phyloP scores from a whole-genome alignment of 2,797 vertebrate genomes.

The Synaphobranchus kaupii region DNA sequence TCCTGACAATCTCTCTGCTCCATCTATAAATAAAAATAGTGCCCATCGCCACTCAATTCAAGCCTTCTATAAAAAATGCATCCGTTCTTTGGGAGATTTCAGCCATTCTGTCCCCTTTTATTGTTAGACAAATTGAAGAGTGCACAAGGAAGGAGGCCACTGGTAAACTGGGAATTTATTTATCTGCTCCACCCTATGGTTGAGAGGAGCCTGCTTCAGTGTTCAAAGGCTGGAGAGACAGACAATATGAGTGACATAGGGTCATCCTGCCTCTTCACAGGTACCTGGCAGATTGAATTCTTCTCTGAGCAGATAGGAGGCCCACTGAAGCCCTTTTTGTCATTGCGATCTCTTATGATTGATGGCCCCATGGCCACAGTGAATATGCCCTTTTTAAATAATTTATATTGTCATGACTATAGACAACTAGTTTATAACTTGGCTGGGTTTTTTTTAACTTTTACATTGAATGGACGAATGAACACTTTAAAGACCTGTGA shows the following conservation, averaged over 20 bases:
- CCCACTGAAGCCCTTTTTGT: slow-evolving; percentile 92
- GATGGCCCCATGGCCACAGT: slow-evolving; percentile 97
- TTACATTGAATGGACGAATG: slow-evolving; percentile 94
- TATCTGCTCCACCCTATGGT: slow-evolving; percentile 88
- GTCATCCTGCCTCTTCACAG: slow-evolving; percentile 89
- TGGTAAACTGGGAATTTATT: slow-evolving; percentile 91
- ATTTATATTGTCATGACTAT: slow-evolving; percentile 97
- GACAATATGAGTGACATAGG: slow-evolving; percentile 97
- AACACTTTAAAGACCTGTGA: slow-evolving; percentile 95
- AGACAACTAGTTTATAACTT: slow-evolving; percentile 96
- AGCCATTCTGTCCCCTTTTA: slow-evolving; percentile 82
- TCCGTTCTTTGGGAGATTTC: slow-evolving; percentile 85
- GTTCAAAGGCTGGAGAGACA: slow-evolving; percentile 97
- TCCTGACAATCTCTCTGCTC: slow-evolving; percentile 71
- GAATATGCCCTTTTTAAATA: slow-evolving; percentile 87
- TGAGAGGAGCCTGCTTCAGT: slow-evolving; percentile 79
- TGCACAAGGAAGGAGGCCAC: slow-evolving; percentile 81
- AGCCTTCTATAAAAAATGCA: slow-evolving; percentile 96
- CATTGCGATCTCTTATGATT: slow-evolving; percentile 98
- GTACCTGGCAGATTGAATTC: slow-evolving; percentile 98
- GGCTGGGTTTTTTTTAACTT: slow-evolving; percentile 64
- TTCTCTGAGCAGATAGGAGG: slow-evolving; percentile 88
- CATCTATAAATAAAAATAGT: slow-evolving; percentile 78
- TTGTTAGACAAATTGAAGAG: slow-evolving; percentile 98
- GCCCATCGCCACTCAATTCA: slow-evolving; percentile 84